A percentile compares a stretch with the other conserved stretches of the same genome.
These are phyloP conservation scores for Dendropsophus ebraccatus DNA, from an alignment of 2,113 vertebrate genomes.

Conservation along the genomic window DNA sequence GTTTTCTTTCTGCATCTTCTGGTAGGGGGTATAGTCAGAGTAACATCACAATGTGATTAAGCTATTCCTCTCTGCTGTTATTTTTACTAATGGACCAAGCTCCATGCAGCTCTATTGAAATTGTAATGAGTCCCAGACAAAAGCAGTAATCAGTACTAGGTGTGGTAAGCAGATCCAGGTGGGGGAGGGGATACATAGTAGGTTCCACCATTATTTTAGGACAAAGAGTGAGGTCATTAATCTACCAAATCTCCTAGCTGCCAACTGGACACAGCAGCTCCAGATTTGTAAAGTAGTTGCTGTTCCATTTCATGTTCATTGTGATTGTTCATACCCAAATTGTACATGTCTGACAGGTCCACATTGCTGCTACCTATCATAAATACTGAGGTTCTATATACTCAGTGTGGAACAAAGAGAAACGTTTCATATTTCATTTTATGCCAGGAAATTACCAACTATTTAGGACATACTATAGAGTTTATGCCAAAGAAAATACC, in stretches of 20 bases:
- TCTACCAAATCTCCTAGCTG: not conserved
- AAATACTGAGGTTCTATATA: not conserved
- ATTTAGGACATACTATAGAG: not conserved
- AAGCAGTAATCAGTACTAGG: slow-evolving; percentile 54
- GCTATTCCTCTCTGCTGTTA: slow-evolving; percentile 52
- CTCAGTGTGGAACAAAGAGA: not conserved
- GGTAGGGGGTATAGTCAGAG: slow-evolving; percentile 25
- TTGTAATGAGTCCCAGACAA: slow-evolving; percentile 58
- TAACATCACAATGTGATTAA: slow-evolving; percentile 50
- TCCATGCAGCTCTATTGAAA: slow-evolving; percentile 55
- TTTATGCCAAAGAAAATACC: not conserved
- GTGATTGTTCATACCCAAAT: not conserved
- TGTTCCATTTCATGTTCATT: not conserved
- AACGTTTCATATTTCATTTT: not conserved
- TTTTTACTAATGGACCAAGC: slow-evolving; percentile 58
- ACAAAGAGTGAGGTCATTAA: slow-evolving; percentile 20
- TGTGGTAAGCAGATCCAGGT: slow-evolving; percentile 51
- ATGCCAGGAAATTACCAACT: not conserved
- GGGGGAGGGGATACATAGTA: slow-evolving; percentile 32
- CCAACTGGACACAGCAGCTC: not conserved
- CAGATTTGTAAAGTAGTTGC: not conserved
- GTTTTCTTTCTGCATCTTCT: slow-evolving; percentile 46
- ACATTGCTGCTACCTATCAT: not conserved
- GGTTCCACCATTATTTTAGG: slow-evolving; percentile 20
- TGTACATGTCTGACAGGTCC: not conserved